phyloP scores from a whole-genome alignment of 2,888 invertebrate species.

The Xestia ashworthii region DNA sequence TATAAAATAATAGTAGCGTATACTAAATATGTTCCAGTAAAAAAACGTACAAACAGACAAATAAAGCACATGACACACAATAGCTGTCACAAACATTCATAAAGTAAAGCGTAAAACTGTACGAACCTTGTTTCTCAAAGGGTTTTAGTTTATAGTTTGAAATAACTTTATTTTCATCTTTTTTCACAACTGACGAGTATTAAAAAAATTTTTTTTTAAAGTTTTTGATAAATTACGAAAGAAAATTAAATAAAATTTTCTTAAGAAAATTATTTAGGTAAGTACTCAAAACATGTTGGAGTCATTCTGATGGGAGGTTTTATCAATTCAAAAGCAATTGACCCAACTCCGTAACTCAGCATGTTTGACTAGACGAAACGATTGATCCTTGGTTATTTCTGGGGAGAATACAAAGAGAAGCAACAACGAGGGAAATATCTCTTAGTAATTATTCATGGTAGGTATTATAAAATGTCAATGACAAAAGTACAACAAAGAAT shows the following conservation, averaged over 20 bases:
- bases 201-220: too few relatives aligned
- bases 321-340: not conserved
- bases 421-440: not conserved
- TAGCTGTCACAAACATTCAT: slow-evolving; percentile 75
- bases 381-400: not conserved
- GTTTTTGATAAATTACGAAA: too few relatives aligned
- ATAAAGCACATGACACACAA: slow-evolving; percentile 74
- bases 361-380: not conserved
- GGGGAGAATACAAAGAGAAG: not conserved
- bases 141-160: slow-evolving; percentile 67
- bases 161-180: slow-evolving; percentile 17
- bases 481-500: not conserved
- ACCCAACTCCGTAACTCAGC: not conserved
- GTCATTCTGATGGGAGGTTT: not conserved
- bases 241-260: too few relatives aligned
- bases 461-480: not conserved
- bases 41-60: slow-evolving; percentile 63
- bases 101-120: slow-evolving; percentile 72
- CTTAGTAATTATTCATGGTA: too few relatives aligned
- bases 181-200: slow-evolving; percentile 9
- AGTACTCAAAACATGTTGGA: not conserved
- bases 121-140: slow-evolving; percentile 86
- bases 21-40: slow-evolving; percentile 56
- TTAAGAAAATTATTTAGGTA: too few relatives aligned
- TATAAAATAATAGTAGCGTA: slow-evolving; percentile 6